These are phyloP conservation scores for Dendrophyllia cribrosa DNA, from an alignment of 64 coral and sea anemone species.

Conservation along the genomic window DNA sequence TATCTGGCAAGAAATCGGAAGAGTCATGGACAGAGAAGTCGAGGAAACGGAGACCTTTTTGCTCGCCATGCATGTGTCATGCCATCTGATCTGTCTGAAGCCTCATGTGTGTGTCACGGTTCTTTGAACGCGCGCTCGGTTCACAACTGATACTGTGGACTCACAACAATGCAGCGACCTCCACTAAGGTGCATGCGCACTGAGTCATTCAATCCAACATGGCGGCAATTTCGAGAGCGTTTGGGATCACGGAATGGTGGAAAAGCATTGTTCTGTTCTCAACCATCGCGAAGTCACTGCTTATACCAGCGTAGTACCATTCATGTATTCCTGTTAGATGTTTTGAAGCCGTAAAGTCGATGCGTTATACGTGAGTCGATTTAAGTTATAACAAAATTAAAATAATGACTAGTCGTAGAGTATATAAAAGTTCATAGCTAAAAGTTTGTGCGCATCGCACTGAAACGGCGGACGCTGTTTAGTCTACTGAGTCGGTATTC, in stretches of 20 bases:
- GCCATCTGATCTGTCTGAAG: conserved; percentile 30
- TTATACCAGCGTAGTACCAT: conserved; percentile 90
- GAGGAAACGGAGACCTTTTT: conserved; percentile 59
- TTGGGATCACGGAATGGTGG: conserved; percentile 59
- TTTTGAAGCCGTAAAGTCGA: not conserved
- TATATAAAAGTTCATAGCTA: no score
- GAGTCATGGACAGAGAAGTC: conserved; percentile 93
- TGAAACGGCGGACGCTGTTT: not conserved
- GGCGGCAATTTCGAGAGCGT: conserved; percentile 61
- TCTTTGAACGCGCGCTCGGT: no score
- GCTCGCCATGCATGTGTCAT: conserved; percentile 39
- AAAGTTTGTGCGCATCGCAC: not conserved
- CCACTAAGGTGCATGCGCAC: conserved; percentile 46
- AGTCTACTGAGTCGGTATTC: no score
- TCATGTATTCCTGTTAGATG: not conserved
- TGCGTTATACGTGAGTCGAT: not conserved
- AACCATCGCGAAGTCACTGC: conserved; percentile 81
- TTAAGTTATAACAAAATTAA: not conserved
- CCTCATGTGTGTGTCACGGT: conserved; percentile 11
- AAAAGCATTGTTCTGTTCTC: conserved; percentile 79
- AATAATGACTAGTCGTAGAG: no score
- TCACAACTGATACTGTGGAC: not conserved
- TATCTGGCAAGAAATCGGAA: conserved; percentile 99
- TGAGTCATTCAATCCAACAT: conserved; percentile 75
- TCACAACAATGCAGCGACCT: not conserved